Evolutionary conservation across 2,113 vertebrate species (phyloP), one percentile per base, ranked within the genome.

Genomic region (Desmodus rotundus): DNA sequence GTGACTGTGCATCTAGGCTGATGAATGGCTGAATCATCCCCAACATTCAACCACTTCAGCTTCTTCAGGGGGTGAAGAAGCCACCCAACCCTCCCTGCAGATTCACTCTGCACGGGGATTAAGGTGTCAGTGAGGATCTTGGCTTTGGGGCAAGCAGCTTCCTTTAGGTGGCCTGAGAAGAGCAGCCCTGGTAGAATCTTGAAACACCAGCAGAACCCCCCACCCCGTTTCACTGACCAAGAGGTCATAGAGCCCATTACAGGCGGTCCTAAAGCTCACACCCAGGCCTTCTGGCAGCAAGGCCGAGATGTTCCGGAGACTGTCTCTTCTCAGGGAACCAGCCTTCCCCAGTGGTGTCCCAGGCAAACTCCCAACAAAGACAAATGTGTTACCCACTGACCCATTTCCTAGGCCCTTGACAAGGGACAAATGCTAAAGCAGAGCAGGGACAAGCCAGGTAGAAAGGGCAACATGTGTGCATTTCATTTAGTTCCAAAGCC

Each of bases 401-500:
- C 15, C 28, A 26, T 4, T 45, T 0, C 45, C 56, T 31, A 50
- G 74, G 41, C 8, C 24, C n/a, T 31, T 58, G 61, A 61, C 54
- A 36, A 61, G 15, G 10, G 20, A 84, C 78, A 15, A 33, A 56
- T 38, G 1, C 68, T 63, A 45, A 74, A 12, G 31, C 45, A 85
- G 47, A 67, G 78, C n/a, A 33, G 80, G 78, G 83, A 19, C 22
- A 56, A 88, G 41, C 31, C 54, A 77, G 38, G 19, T 26, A 4
- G 31, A 38, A 61, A 50, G 13, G 14, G 33, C 5, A 11, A 11
- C 13, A 2, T 17, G 7, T 24, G 19, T 33, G 3, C 20, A 1
- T 73, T 45, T 63, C 63, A 89, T 22, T 68, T 72, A 41, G 77
- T 63, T 83, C n/a, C 89, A 87, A 77, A 93, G 67, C 16, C 65